phyloP scores from a whole-genome alignment of 2,888 invertebrate species.

The Caenorhabditis sp. region DNA sequence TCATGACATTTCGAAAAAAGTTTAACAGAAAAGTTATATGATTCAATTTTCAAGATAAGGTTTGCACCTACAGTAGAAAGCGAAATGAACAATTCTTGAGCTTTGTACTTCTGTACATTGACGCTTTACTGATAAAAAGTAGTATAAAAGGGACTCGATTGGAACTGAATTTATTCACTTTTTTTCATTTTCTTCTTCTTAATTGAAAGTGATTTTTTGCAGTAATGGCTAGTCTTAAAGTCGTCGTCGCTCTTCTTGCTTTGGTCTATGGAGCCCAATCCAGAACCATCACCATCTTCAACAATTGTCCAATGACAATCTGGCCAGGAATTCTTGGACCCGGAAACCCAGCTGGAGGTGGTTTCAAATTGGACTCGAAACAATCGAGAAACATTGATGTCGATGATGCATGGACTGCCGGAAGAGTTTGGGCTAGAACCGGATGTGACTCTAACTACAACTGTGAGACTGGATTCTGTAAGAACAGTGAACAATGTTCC shows the following conservation, averaged over 20 bases:
- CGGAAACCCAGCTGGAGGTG: slow-evolving; percentile 47
- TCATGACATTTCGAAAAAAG: too few relatives aligned
- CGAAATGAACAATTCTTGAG: too few relatives aligned
- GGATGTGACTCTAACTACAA: slow-evolving; percentile 57
- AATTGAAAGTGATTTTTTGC: not conserved
- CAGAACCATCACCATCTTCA: slow-evolving; percentile 42
- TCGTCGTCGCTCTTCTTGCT: not conserved
- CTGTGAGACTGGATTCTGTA: slow-evolving; percentile 62
- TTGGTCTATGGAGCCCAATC: slow-evolving; percentile 13
- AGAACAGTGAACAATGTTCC: slow-evolving; percentile 68
- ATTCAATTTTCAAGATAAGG: too few relatives aligned
- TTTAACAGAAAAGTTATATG: too few relatives aligned
- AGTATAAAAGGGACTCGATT: not conserved
- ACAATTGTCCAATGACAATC: slow-evolving; percentile 61
- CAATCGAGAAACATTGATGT: slow-evolving; percentile 43
- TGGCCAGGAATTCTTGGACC: slow-evolving; percentile 63
- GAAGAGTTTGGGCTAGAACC: slow-evolving; percentile 60
- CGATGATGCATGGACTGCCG: slow-evolving; percentile 57
- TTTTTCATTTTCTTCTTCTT: not conserved
- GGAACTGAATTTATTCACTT: not conserved
- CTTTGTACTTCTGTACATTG: too few relatives aligned
- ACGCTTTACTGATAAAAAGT: not conserved
- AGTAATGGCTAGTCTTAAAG: not conserved
- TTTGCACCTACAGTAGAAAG: too few relatives aligned
- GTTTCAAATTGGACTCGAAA: slow-evolving; percentile 51